Percentiles rank a stretch among this genome's conserved stretches.
Conservation (phyloP, 2,888 invertebrate genomes). For the Cremastinae sp. region DNA sequence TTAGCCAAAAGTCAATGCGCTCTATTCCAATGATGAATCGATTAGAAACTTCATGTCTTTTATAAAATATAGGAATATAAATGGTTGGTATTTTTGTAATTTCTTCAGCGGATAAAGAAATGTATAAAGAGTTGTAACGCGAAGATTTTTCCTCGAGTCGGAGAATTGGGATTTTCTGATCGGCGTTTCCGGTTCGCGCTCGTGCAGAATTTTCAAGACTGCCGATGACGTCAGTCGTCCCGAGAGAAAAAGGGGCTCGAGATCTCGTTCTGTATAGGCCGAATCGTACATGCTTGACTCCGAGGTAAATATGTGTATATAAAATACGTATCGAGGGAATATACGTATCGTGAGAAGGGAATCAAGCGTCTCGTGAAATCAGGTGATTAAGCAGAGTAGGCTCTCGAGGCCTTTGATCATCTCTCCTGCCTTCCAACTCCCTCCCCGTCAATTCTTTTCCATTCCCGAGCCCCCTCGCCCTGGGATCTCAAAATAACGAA, state of each 20-base stretch:
- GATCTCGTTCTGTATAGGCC: constrained; percentile 35
- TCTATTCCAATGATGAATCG: too few relatives aligned
- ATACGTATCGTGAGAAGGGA: constrained; percentile 52
- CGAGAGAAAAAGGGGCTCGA: constrained; percentile 50
- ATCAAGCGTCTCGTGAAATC: constrained; percentile 60
- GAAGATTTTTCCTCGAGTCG: too few relatives aligned
- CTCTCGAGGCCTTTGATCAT: constrained; percentile 59
- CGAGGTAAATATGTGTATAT: constrained; percentile 4
- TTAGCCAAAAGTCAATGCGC: too few relatives aligned
- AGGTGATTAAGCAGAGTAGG: constrained; percentile 59
- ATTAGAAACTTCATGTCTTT: too few relatives aligned
- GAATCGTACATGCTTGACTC: constrained; percentile 22
- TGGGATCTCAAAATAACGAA: constrained; percentile 34
- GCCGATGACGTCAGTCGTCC: constrained; percentile 58
- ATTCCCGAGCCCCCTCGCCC: constrained; percentile 7
- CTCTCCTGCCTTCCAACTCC: constrained; percentile 13
- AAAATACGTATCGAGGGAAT: constrained; percentile 4
- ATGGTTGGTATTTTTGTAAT: too few relatives aligned
- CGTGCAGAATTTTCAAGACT: constrained; percentile 34
- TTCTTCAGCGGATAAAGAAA: too few relatives aligned
- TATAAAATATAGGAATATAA: too few relatives aligned
- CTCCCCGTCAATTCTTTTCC: not conserved
- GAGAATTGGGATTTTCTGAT: too few relatives aligned
- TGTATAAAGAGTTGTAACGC: too few relatives aligned
- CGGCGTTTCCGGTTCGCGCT: too few relatives aligned